phyloP scores from a whole-genome alignment of 1,140 invertebrate genomes.

The Drosophila arizonae region DNA sequence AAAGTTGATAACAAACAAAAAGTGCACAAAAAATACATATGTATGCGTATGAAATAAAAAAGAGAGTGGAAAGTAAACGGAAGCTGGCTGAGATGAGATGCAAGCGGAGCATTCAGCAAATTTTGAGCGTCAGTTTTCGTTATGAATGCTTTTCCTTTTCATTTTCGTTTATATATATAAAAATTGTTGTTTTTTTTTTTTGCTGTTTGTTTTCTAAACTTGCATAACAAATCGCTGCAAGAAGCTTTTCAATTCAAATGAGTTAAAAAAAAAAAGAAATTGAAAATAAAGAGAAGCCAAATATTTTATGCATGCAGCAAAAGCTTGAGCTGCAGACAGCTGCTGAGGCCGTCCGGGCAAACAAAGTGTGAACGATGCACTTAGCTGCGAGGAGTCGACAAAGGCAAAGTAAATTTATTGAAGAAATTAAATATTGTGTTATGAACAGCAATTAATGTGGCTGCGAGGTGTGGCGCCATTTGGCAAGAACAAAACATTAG shows the following conservation, averaged over 20 bases:
- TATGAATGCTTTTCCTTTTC: constrained; percentile 50
- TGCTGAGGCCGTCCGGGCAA: constrained; percentile 20
- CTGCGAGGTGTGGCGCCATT: constrained; percentile 44
- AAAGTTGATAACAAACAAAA: constrained; percentile 76
- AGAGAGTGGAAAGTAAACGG: constrained; percentile 18
- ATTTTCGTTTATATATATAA: neutral
- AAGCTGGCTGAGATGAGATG: constrained; percentile 20
- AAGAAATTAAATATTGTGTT: constrained; percentile 59
- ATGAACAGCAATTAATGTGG: constrained; percentile 63
- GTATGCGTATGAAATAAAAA: neutral
- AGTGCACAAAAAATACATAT: constrained; percentile 6
- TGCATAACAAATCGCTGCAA: constrained; percentile 78
- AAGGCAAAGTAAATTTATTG: constrained; percentile 36
- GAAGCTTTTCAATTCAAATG: constrained; percentile 80
- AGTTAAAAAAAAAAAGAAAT: constrained; percentile 50
- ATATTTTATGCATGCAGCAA: constrained; percentile 73
- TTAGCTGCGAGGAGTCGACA: constrained; percentile 30
- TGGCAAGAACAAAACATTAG: constrained; percentile 39
- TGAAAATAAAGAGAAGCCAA: constrained; percentile 42
- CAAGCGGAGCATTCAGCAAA: constrained; percentile 68
- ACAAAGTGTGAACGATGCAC: constrained; percentile 76
- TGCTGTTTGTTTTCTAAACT: constrained; percentile 75
- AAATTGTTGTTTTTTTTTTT: constrained; percentile 19
- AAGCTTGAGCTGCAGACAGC: neutral
- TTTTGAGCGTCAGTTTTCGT: constrained; percentile 73